phyloP scores from a whole-genome alignment of 2,888 invertebrate genomes.

The Dioctria linearis region DNA sequence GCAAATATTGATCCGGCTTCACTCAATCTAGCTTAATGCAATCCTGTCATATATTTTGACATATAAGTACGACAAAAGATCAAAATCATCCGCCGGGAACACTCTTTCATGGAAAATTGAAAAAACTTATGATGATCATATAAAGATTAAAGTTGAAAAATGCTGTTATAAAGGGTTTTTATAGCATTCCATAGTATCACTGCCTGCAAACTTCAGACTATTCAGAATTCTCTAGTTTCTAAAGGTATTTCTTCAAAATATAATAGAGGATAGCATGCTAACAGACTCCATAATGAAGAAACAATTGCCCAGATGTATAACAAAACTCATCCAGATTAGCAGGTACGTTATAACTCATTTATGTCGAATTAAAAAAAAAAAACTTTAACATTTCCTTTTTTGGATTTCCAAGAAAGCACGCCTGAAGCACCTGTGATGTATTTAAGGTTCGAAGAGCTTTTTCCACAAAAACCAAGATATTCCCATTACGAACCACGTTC shows the following conservation, averaged over 20 bases:
- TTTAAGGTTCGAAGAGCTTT: background rate
- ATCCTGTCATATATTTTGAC: no score
- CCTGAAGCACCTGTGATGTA: background rate
- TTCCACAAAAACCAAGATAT: background rate
- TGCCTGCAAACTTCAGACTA: background rate
- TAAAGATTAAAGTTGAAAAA: background rate
- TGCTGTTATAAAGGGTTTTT: background rate
- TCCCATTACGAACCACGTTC: no score
- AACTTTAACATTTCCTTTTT: slow-evolving; percentile 4
- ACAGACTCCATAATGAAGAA: background rate
- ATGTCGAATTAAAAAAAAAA: background rate
- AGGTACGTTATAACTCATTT: background rate
- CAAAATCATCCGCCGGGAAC: no score
- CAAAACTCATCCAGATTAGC: background rate
- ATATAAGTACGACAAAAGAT: no score
- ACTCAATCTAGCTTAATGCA: no score
- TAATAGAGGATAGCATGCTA: background rate
- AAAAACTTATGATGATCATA: no score
- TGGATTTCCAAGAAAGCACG: background rate
- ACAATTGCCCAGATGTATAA: background rate
- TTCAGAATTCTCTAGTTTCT: background rate
- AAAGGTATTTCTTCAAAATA: background rate
- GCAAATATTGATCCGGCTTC: no score
- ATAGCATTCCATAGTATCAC: background rate
- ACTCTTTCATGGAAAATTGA: no score